Percentiles rank a stretch among this genome's conserved stretches.
Conservation (phyloP, 2,797 vertebrate species). For the Alectoris magna region DNA sequence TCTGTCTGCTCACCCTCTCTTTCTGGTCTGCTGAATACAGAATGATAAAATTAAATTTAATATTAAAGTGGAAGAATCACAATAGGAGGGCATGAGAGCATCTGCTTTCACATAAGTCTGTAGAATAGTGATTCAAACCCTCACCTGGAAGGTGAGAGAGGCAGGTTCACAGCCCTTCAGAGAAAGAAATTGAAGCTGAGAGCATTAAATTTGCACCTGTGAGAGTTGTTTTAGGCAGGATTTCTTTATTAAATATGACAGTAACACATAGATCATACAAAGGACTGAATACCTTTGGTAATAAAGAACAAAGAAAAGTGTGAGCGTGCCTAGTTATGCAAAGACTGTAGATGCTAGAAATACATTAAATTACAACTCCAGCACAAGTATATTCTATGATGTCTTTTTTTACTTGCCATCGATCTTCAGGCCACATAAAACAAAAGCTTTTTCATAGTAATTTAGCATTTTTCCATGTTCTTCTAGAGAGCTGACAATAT, state of each 20-base stretch:
- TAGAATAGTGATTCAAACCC: neutral
- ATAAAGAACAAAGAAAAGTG: conserved; percentile 21
- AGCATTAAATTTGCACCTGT: neutral
- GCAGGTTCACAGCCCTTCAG: neutral
- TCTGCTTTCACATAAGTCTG: neutral
- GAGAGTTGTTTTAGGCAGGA: neutral
- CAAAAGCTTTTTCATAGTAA: neutral
- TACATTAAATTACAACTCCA: conserved; percentile 12
- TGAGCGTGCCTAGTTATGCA: neutral
- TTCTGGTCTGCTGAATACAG: neutral
- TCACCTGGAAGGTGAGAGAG: conserved; percentile 20
- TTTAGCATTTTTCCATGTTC: conserved; percentile 27
- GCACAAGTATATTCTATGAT: neutral
- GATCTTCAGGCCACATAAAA: conserved; percentile 15
- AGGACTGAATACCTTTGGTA: neutral
- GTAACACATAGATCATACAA: neutral
- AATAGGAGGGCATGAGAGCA: neutral
- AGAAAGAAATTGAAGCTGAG: neutral
- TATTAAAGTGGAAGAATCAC: neutral
- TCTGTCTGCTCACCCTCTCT: neutral
- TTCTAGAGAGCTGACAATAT: conserved; percentile 11
- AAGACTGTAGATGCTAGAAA: conserved; percentile 17
- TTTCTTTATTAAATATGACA: conserved; percentile 34
- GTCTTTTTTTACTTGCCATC: neutral
- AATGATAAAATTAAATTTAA: neutral